These are phyloP conservation scores for Troilus luridus DNA, from an alignment of 2,888 invertebrate genomes.

Conservation along the genomic window DNA sequence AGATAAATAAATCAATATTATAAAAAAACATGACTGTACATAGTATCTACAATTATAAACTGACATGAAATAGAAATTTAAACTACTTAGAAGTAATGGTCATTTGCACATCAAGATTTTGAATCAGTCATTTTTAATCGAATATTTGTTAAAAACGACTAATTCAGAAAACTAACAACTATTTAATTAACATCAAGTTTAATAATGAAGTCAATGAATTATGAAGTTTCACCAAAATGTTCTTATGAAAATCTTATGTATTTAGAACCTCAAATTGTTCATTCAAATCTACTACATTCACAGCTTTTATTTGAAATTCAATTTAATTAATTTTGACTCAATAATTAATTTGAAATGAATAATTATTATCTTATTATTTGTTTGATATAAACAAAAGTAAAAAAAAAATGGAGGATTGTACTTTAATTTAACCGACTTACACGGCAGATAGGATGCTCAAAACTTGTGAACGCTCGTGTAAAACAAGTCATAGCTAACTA, in stretches of 20 bases:
- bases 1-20: slow-evolving; percentile 16
- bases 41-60: background rate
- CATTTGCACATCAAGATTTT: background rate
- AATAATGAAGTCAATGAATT: background rate
- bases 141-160: background rate
- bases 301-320: too few relatives aligned
- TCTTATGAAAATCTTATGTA: background rate
- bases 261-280: background rate
- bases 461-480: background rate
- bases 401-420: background rate
- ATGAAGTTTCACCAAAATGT: background rate
- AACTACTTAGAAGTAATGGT: background rate
- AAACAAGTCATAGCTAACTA: background rate
- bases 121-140: background rate
- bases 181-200: background rate
- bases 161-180: background rate
- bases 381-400: background rate
- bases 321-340: background rate
- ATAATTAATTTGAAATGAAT: background rate
- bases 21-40: background rate
- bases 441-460: background rate
- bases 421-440: background rate
- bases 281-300: too few relatives aligned
- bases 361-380: background rate
- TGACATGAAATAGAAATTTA: background rate